These are phyloP conservation scores for Orbicella faveolata DNA, from an alignment of 64 coral and sea anemone species.

Conservation along the genomic window DNA sequence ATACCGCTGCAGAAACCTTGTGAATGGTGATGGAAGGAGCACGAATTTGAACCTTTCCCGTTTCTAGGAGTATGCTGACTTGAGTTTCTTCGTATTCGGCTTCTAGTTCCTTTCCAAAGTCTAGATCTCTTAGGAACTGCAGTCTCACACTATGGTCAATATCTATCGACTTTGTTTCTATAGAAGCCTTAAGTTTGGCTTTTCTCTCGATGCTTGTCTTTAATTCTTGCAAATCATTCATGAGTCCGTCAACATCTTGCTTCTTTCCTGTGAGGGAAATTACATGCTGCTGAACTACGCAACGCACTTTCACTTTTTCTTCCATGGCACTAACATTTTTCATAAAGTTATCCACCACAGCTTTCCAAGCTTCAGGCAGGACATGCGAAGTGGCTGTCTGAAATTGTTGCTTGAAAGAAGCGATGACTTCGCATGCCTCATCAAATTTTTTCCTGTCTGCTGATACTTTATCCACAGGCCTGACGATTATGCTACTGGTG, in stretches of 20 bases:
- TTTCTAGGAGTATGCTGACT: neutral
- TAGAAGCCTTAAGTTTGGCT: neutral
- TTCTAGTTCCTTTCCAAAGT: slow-evolving; percentile 17
- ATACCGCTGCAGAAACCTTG: neutral
- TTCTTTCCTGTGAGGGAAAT: neutral
- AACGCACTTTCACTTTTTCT: neutral
- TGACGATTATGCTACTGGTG: neutral
- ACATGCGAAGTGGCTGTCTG: neutral
- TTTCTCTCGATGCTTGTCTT: neutral
- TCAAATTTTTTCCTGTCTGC: neutral
- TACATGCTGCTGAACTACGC: neutral
- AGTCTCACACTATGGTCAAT: neutral
- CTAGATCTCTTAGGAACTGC: neutral
- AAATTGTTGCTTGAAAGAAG: neutral
- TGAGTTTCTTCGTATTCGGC: neutral
- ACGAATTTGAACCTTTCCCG: neutral
- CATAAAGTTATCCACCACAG: neutral
- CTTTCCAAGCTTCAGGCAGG: neutral
- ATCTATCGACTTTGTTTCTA: neutral
- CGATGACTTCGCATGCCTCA: neutral
- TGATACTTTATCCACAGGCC: neutral
- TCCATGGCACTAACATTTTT: neutral
- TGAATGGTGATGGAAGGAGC: neutral
- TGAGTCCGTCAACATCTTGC: neutral
- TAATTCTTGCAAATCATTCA: neutral